phyloP scores from a whole-genome alignment of 2,113 vertebrate species.

The Halcyon senegalensis region DNA sequence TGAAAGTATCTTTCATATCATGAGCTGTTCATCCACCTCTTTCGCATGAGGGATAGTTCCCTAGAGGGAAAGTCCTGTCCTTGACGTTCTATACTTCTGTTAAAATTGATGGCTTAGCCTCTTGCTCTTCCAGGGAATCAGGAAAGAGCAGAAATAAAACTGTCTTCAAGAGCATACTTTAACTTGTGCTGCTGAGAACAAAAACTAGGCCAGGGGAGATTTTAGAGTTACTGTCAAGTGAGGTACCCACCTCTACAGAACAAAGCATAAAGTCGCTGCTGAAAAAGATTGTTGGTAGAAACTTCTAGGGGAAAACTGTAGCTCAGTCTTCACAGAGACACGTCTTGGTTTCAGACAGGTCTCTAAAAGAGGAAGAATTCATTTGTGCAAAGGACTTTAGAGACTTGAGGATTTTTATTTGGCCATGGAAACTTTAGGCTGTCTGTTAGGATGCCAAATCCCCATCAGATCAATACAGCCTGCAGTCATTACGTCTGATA shows the following conservation, averaged over 20 bases:
- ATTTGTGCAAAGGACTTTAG: constrained; percentile 6
- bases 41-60: neutral
- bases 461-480: constrained; percentile 33
- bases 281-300: neutral
- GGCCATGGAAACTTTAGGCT: neutral
- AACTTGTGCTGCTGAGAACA: neutral
- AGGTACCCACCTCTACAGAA: neutral
- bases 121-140: neutral
- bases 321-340: neutral
- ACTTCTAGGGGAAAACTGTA: neutral
- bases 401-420: neutral
- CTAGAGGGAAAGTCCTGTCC: neutral
- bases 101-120: neutral
- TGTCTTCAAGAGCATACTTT: neutral
- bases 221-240: neutral
- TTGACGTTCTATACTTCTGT: neutral
- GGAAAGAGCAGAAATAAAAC: neutral
- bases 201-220: neutral
- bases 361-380: constrained; percentile 18
- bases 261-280: neutral
- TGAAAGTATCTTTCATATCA: neutral
- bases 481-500: neutral
- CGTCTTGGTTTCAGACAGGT: neutral
- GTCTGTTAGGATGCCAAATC: constrained; percentile 1
- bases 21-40: neutral